Conservation (phyloP, 2,113 vertebrate species). For the Hiodon alosoides region DNA sequence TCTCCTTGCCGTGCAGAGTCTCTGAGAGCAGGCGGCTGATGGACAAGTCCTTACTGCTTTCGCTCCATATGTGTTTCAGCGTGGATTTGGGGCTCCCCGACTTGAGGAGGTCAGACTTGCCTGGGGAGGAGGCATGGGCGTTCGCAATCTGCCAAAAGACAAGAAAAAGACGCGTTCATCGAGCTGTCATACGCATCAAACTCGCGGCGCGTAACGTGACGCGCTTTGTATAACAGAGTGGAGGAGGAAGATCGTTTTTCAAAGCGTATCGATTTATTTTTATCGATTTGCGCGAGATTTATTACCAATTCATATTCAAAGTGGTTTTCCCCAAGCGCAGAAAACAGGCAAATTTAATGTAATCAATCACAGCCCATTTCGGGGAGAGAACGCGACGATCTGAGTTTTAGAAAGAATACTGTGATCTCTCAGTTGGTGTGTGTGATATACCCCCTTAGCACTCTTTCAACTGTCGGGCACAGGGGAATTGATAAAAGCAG, state of each 20-base stretch:
- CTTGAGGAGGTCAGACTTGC: constrained; percentile 84
- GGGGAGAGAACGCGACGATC: no score
- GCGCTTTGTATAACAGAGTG: neutral
- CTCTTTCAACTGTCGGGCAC: constrained; percentile 20
- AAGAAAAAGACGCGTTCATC: constrained; percentile 35
- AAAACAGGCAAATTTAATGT: no score
- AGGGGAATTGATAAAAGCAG: constrained; percentile 40
- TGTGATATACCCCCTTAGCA: no score
- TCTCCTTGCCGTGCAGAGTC: constrained; percentile 93
- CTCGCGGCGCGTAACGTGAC: neutral
- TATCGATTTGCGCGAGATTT: neutral
- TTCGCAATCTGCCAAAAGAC: constrained; percentile 71
- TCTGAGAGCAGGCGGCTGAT: constrained; percentile 96
- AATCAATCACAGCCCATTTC: no score
- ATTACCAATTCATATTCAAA: no score
- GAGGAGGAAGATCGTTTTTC: neutral
- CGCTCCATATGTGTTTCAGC: constrained; percentile 96
- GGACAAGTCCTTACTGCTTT: constrained; percentile 94
- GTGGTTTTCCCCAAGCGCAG: no score
- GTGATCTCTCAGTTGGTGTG: no score
- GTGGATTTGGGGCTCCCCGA: constrained; percentile 87
- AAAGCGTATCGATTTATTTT: neutral
- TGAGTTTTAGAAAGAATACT: no score
- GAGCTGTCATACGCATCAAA: constrained; percentile 10
- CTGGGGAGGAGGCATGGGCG: constrained; percentile 77